Evolutionary conservation across 1,140 invertebrate genomes (phyloP), one percentile per base, ranked within the genome.

Genomic region (Tetramorium parvispinum): DNA sequence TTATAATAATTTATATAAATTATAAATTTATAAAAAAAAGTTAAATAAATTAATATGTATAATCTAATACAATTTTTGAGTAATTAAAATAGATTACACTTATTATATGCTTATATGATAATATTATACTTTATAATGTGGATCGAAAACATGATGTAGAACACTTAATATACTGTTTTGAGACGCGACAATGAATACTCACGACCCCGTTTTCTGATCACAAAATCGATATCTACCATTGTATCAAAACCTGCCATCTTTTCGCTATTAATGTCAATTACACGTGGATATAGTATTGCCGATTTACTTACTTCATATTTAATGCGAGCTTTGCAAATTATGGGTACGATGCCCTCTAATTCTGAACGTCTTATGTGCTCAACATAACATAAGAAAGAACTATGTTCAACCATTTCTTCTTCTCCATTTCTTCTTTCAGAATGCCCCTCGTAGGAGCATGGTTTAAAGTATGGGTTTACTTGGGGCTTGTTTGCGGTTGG

Each of bases 381-480:
- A 4, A 63, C 24, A 77, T 24, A 13, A 37, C 7, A 6, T n/a
- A 24, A 59, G n/a, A 43, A 8, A 77, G 8, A 24, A 6, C 7
- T 21, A 18, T 18, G 13, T 6, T 32, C 11, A 32, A 43, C 57
- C 6, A 18, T 78, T 78, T 13, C 27, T 71, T 68, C 71, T 77
- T 87, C n/a, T n/a, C 57, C 6, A 18, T 78, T 78, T 13, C 27
- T 71, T 68, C 71, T 77, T 87, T 46, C 76, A 95, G 94, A 94
- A 95, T 95, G 95, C 94, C 85, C 92, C 92, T 93, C 89, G 91
- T 86, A 90, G 91, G 92, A 92, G 91, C 88, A 95, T 95, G 95
- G 92, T 91, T 94, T 70, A 94, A 93, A 91, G 89, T 93, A 91
- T 95, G 94, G 94, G 92, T 95, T 91, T 94, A 94, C 91, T 91